Percentiles rank a stretch among this genome's conserved stretches.
Conservation (phyloP, 2,888 invertebrate species). For the Buathra laborator region DNA sequence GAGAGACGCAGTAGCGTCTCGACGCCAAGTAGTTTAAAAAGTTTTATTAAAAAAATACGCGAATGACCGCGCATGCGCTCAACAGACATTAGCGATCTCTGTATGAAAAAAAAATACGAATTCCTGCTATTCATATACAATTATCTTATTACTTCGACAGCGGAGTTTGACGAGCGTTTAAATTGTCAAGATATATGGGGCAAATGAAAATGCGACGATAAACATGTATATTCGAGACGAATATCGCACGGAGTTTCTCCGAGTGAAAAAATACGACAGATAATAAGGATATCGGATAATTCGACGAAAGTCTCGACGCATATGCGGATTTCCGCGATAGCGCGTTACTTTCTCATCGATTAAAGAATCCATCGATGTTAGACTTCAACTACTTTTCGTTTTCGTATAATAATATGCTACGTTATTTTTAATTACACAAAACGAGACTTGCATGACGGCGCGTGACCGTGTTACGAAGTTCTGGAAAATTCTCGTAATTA, state of each 20-base stretch:
- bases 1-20: not conserved
- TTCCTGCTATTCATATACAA: not conserved
- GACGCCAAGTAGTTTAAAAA: not conserved
- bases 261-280: not conserved
- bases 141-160: not conserved
- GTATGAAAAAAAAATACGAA: not conserved
- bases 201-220: not conserved
- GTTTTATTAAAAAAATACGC: not conserved
- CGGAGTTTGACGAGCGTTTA: not conserved
- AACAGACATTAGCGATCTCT: not conserved
- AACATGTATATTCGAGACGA: not conserved
- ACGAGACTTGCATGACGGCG: not conserved
- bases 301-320: not conserved
- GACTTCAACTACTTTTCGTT: conserved; percentile 15
- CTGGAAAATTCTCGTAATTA: conserved; percentile 4
- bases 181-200: not conserved
- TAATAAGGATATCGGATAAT: not conserved
- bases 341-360: conserved; percentile 39
- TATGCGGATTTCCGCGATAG: conserved; percentile 32
- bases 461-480: conserved; percentile 1
- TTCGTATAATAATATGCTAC: conserved; percentile 8
- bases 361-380: conserved; percentile 11
- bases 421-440: conserved; percentile 3
- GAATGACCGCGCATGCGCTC: not conserved
- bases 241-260: too few species aligned